Conservation (phyloP, 2,888 invertebrate species). For the Volucella zonaria region DNA sequence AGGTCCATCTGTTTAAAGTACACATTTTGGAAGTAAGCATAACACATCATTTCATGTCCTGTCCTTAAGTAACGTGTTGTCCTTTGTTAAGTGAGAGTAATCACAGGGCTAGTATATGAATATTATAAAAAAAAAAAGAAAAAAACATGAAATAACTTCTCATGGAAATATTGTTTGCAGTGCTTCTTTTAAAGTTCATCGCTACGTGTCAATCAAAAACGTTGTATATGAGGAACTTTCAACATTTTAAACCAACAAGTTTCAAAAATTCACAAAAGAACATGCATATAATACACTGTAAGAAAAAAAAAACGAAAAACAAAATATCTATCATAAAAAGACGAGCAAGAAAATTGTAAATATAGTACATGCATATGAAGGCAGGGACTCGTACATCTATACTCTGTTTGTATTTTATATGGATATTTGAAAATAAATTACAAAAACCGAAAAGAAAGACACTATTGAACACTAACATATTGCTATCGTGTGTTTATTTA, state of each 20-base stretch:
- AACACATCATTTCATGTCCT: slow-evolving; percentile 6
- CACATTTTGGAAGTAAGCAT: not conserved
- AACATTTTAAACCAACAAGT: slow-evolving; percentile 49
- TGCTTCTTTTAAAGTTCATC: slow-evolving; percentile 51
- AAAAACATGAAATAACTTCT: slow-evolving; percentile 8
- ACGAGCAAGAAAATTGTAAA: slow-evolving; percentile 5
- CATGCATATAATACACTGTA: not conserved
- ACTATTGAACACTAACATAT: slow-evolving; percentile 5
- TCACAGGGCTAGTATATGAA: not conserved
- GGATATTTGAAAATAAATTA: not conserved
- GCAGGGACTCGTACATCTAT: not conserved
- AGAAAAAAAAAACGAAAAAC: too few relatives aligned
- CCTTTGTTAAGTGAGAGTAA: slow-evolving; percentile 4
- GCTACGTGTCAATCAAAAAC: slow-evolving; percentile 48
- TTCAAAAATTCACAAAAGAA: not conserved
- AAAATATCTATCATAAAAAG: not conserved
- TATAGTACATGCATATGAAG: not conserved
- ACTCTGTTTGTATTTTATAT: not conserved
- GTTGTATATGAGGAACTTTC: slow-evolving; percentile 58
- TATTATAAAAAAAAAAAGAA: not conserved
- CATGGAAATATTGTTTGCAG: slow-evolving; percentile 47
- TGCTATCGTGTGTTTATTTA: slow-evolving; percentile 16
- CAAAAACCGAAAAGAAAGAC: not conserved
- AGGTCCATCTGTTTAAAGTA: too few relatives aligned
- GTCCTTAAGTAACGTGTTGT: not conserved